Conservation (phyloP, 1,140 invertebrate genomes). For the Nasonia longicornis region DNA sequence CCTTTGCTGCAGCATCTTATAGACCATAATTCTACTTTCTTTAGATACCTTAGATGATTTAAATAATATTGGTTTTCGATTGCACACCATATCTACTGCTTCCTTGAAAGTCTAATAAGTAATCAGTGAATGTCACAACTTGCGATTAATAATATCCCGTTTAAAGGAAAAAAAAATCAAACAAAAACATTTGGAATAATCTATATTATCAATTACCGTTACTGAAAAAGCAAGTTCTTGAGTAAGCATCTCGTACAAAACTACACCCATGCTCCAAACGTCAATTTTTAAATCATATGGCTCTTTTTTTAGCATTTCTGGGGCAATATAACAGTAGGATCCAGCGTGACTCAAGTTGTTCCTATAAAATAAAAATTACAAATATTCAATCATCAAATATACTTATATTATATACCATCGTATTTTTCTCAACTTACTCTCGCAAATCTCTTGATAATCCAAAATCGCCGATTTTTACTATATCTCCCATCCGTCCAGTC, state of each 20-base stretch:
- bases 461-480: slow-evolving; percentile 84
- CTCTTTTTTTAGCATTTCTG: slow-evolving; percentile 84
- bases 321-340: slow-evolving; percentile 88
- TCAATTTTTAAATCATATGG: slow-evolving; percentile 83
- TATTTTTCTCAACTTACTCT: slow-evolving; percentile 54
- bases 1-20: slow-evolving; percentile 61
- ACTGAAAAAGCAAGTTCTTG: slow-evolving; percentile 74
- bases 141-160: background rate
- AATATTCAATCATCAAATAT: background rate
- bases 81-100: slow-evolving; percentile 53
- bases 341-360: slow-evolving; percentile 75
- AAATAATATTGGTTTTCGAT: slow-evolving; percentile 52
- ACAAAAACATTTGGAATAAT: background rate
- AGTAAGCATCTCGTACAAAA: slow-evolving; percentile 82
- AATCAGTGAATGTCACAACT: slow-evolving; percentile 14
- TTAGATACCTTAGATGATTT: slow-evolving; percentile 36
- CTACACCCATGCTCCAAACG: slow-evolving; percentile 88
- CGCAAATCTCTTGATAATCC: slow-evolving; percentile 78
- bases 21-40: slow-evolving; percentile 55
- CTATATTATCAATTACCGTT: slow-evolving; percentile 61
- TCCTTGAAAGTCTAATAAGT: slow-evolving; percentile 52
- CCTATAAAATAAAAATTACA: slow-evolving; percentile 28
- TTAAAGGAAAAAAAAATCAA: slow-evolving; percentile 5
- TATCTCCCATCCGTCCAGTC: slow-evolving; percentile 72
- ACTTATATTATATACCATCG: background rate